A percentile compares a stretch with the other conserved stretches of the same genome.
phyloP scores from a whole-genome alignment of 1,140 invertebrate species.

The Zaprionus taronus region DNA sequence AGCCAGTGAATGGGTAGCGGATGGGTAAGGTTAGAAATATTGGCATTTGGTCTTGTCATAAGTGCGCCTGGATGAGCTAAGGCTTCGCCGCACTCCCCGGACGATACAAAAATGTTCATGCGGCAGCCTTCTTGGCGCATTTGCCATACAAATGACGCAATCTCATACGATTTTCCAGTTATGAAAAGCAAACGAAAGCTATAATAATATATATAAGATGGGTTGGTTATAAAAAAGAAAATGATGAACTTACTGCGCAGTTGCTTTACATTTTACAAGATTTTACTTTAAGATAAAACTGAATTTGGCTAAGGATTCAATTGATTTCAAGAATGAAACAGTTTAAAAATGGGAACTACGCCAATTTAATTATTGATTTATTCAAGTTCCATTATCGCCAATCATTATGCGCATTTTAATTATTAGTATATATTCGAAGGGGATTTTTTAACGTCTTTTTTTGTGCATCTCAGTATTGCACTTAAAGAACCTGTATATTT shows the following conservation, averaged over 20 bases:
- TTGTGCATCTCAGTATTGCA: too few species aligned
- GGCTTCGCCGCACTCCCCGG: background rate
- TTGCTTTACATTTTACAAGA: background rate
- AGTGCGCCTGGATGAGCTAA: slow-evolving; percentile 58
- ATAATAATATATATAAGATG: background rate
- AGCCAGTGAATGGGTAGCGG: background rate
- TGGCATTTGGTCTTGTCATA: slow-evolving; percentile 40
- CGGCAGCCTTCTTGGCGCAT: background rate
- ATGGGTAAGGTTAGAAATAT: background rate
- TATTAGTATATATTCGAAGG: background rate
- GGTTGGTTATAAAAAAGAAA: background rate
- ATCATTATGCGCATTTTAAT: background rate
- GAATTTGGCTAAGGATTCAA: background rate
- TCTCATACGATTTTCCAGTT: background rate
- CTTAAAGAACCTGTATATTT: too few species aligned
- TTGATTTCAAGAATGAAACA: background rate
- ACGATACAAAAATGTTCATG: background rate
- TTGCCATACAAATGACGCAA: slow-evolving; percentile 9
- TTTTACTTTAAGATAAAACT: background rate
- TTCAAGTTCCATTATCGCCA: background rate
- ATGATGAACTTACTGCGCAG: slow-evolving; percentile 9
- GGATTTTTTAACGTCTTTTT: too few species aligned
- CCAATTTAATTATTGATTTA: too few species aligned
- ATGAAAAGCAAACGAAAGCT: slow-evolving; percentile 4
- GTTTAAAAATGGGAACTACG: background rate